Evolutionary conservation across 2,888 invertebrate species (phyloP), one percentile per base, ranked within the genome.

Genomic region (Heliconius hortense): DNA sequence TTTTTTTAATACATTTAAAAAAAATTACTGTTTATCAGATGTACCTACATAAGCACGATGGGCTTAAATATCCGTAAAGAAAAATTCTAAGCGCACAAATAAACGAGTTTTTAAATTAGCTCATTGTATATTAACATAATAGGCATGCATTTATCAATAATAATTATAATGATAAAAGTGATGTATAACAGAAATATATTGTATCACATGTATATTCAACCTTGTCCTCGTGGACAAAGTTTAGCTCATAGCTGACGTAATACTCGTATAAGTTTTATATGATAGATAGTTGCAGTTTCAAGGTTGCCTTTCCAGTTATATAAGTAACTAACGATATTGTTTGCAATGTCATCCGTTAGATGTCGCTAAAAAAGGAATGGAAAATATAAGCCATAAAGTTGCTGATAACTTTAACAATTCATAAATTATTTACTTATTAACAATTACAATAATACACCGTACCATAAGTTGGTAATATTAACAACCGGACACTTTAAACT

Each of bases 171-270:
- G 66, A 66, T 24, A 64, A 35, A 39, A 39, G 15, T 66, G 39
- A 43, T 66, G n/a, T 31, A 35, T 63, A 31, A 31, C 28, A 24
- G 35, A 64, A n/a, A 24, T 66, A 39, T 66, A 3, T 66, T 24
- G 39, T 66, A 39, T 66, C 39, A 43, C 39, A 66, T 24, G 39
- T 39, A 3, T 26, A 60, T 39, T 15, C 24, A 66, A 66, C 66
- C 66, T 66, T 66, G 66, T 24, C 66, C 66, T 66, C 39, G 66
- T 66, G 63, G 66, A 18, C 1, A 24, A 15, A 13, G n/a, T n/a
- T 1, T 10, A n/a, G 4, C 43, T 43, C 43, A 43, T 31, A 35
- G 8, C n/a, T 66, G 66, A 39, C 39, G 66, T 66, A 66, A 66
- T 18, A 8, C 1, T 2, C 10, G 21, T 28, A n/a, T n/a, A 21